Base-by-base conservation (phyloP, 2,888 invertebrate genomes). In the Lasioglossum figueresi region DNA sequence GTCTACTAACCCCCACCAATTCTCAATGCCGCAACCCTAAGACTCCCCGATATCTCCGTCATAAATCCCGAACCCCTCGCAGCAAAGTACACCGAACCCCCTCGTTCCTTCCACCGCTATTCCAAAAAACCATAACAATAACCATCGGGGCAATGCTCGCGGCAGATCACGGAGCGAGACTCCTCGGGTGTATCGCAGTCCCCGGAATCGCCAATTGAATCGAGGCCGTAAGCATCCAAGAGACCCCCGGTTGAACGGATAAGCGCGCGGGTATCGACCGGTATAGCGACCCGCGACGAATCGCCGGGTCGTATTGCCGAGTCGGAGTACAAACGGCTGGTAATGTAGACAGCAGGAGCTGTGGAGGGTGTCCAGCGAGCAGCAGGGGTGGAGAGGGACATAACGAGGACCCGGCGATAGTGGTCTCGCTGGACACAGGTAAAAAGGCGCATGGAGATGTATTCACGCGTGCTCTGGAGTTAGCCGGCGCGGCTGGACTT, bases 361-460 rank as follows among this genome's bases (percentile, higher is more conserved):
- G n/a, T 4, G n/a, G 31, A 63, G 31, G 63, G 31, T 63, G 27
- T 63, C 16, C 16, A 16, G 16, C 1, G 2, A 31, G 16, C 2
- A 31, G 16, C 5, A 31, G 16, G 6, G 59, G 59, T 16, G 31
- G 63, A 5, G 27, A 31, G 31, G 10, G 31, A 16, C 16, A 6
- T 31, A 27, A 31, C 63, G 63, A 31, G 5, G 16, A 70, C 14
- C 70, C 10, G 31, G 48, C 76, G 77, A 84, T 56, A 77, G n/a
- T 59, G 63, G 77, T 78, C 27, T 77, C 71, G 75, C 52, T 31
- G 84, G 75, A 80, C 70, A 83, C 76, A 34, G 40, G 76, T 34
- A 34, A 63, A 79, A 84, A 83, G 12, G 71, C 80, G 52, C 68
- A 59, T 85, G 80, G 76, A 80, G 40, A 77, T 74, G 78, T 76